Evolutionary conservation across 2,888 invertebrate species (phyloP).

Genomic region (Dinocampus coccinellae): DNA sequence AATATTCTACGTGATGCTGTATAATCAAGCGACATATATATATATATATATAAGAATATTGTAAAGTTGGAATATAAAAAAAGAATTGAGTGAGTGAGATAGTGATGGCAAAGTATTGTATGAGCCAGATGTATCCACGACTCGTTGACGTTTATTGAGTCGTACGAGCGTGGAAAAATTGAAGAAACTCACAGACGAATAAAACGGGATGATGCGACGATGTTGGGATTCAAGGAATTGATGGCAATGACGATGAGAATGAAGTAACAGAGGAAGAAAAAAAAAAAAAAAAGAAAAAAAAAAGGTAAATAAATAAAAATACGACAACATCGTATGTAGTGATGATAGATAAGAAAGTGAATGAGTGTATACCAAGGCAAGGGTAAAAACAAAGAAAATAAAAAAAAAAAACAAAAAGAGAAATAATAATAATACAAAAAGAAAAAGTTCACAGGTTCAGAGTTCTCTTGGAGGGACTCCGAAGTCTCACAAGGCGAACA

Average conservation of each 20-base stretch:
- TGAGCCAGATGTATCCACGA: conserved; percentile 42
- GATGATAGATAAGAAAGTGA: not conserved
- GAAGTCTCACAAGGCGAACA: not conserved
- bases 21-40: not conserved
- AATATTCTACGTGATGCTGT: conserved; percentile 14
- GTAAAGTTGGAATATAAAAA: conserved; percentile 17
- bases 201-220: conserved; percentile 22
- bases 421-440: not conserved
- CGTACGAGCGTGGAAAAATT: conserved; percentile 38
- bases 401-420: not conserved
- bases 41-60: too few relatives aligned
- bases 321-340: not conserved
- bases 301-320: conserved; percentile 19
- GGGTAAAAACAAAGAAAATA: not conserved
- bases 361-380: not conserved
- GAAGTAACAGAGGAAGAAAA: too few relatives aligned
- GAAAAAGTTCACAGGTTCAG: not conserved
- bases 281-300: not conserved
- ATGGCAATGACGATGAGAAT: not conserved
- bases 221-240: conserved; percentile 7
- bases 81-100: conserved; percentile 31
- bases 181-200: conserved; percentile 25
- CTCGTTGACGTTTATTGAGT: conserved; percentile 48
- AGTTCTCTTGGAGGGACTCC: not conserved
- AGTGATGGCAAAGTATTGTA: conserved; percentile 34